Evolutionary conservation across 2,113 vertebrate genomes (phyloP), one percentile per base, ranked within the genome.

Genomic region (Neotragus moschatus): DNA sequence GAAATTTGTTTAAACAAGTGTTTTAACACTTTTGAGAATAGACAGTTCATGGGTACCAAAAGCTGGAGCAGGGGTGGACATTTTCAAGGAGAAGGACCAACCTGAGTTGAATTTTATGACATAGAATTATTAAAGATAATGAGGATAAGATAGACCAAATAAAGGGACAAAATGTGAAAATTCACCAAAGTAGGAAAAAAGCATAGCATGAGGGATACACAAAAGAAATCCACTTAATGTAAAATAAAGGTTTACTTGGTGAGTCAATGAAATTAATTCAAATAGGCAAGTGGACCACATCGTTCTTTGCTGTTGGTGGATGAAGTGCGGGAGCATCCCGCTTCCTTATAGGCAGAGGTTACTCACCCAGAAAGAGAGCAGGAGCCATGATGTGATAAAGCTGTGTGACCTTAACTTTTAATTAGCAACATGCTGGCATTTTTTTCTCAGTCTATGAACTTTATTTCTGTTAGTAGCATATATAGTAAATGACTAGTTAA

Each of bases 391-490:
- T 45, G 45, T 85, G 66, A 88, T 33, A 26, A 91, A 80, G 19
- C 45, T 66, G 6, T 39, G 30, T 60, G 21, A 60, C 45, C 60
- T 61, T 90, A 49, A 89, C 25, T 96, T 86, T 92, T 80, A 70
- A 82, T 86, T 28, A 86, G 60, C 82, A 82, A 88, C 61, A 84
- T 4, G 33, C 55, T 93, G 91, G 33, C 89, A 73, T 84, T 36
- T 88, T 84, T 84, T 95, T 60, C 33, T 88, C 89, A 88, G 60
- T 43, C 23, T 47, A 75, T 51, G 21, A 58, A 45, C n/a, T 90
- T 85, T 25, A 91, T 73, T 96, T 94, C 36, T 93, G 43, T 89
- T 45, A 49, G 55, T 12, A 91, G 15, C 25, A 73, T 7, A 47
- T 8, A 77, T 2, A 49, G 43, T 73, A 66, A 79, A 28, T 81